Evolutionary conservation across 2,113 vertebrate genomes (phyloP).

Genomic region (Mesoclemmys tuberculata): DNA sequence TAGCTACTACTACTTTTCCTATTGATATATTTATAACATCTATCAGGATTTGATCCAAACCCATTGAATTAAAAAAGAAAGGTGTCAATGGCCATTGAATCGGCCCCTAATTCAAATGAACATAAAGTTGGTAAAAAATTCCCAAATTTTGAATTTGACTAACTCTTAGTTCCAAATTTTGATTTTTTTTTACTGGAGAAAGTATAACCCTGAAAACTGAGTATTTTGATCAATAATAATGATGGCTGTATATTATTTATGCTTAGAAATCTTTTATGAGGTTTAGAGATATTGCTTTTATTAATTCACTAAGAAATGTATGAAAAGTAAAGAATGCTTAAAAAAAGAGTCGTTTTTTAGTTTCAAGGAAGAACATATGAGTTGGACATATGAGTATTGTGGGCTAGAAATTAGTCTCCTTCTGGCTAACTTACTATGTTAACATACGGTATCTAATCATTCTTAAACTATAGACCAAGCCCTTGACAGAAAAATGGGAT

Average conservation of each 20-base stretch:
- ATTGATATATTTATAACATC: not conserved
- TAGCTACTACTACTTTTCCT: not conserved
- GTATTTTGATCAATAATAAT: not conserved
- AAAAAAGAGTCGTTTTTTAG: slow-evolving; percentile 5
- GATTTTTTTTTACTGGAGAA: too few relatives aligned
- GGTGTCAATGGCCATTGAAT: not conserved
- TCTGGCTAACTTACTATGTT: slow-evolving; percentile 60
- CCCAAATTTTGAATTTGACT: not conserved
- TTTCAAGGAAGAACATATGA: slow-evolving; percentile 57
- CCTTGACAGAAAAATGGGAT: slow-evolving; percentile 51
- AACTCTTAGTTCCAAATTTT: not conserved
- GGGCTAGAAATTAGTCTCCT: slow-evolving; percentile 58
- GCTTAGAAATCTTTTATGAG: not conserved
- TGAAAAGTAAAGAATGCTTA: not conserved
- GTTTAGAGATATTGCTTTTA: not conserved
- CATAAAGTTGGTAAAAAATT: not conserved
- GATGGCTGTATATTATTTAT: not conserved
- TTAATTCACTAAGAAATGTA: slow-evolving; percentile 1
- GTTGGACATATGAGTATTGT: slow-evolving; percentile 53
- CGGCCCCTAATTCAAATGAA: not conserved
- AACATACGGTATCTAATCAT: slow-evolving; percentile 60
- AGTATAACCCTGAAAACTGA: not conserved
- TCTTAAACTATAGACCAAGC: slow-evolving; percentile 40
- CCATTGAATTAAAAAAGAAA: not conserved
- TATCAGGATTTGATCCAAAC: not conserved